Base-by-base conservation (phyloP, 2,888 invertebrate species). In the Oligia fasciuncula region DNA sequence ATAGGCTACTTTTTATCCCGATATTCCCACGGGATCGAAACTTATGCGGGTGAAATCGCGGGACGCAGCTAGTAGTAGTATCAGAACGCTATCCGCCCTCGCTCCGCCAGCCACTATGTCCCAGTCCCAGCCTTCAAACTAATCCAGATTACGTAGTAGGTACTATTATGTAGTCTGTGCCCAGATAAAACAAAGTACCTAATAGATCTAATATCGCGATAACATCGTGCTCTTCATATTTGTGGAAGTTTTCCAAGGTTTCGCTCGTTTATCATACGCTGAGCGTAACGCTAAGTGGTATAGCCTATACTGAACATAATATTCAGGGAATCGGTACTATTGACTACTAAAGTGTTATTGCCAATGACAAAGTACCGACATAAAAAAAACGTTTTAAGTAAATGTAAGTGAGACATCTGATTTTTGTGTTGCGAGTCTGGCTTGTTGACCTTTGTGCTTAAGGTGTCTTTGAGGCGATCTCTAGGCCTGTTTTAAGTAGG, bases 121-220 rank as follows among this genome's bases (percentile, higher is more conserved):
- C n/a, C 5, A 14, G 4, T 17, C 51, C n/a, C 5, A 14, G 5
- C 51, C 54, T 43, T 74, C 8, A 40, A 54, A 76, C 66, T 57
- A 87, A 87, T 80, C 76, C 40, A 76, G 40, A 40, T 40, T 40
- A 40, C 40, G 5, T 40, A 40, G 40, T 35, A 35, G 35, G 35
- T 40, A 40, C 40, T 40, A 4, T 40, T 5, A 40, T 40, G 40
- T 40, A 40, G 4, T 40, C 40, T 40, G 40, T 40, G 40, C 85
- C 85, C 40, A 76, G 63, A 73, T 85, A 62, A 49, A 80, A 51
- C 46, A 76, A 76, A 69, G 76, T 74, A 29, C 29, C 29, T 29
- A 82, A 78, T 85, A 85, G 85, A 85, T 81, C 68, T 35, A 57
- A 69, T 62, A 76, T 63, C 69, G 19, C 65, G 85, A 85, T 85